Base-by-base conservation (phyloP, 23 tunicate species). In the Ascidia mentula region DNA sequence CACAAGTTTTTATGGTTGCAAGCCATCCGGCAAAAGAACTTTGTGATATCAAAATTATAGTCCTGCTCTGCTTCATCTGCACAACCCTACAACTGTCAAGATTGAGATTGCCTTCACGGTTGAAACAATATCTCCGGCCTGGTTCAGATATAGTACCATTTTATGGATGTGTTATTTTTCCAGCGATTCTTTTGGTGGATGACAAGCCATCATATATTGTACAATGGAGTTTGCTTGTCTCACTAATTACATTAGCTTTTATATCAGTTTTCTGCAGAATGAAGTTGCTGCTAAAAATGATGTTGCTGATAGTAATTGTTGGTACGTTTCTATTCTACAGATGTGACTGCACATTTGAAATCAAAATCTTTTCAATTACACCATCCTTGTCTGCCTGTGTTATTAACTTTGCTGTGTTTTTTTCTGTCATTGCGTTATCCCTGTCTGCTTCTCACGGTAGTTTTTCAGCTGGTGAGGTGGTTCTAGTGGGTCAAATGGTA, bases 391-490 rank as follows among this genome's bases (percentile, higher is more conserved):
- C 32, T 3, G 1, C 30, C 24, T 70, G 8, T 33, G 9, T 70
- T 31, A 42, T 45, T 26, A 45, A 74, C 36, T 30, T 39, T 38
- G 9, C 18, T 34, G 20, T 76, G 40, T 84, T 76, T 40, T 28
- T 60, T 59, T 18, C 39, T 38, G 46, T 78, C 40, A 69, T 85
- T 85, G 28, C 34, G 32, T 36, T 46, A n/a, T 85, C 78, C 32
- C 42, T 85, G 24, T 2, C 70, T 24, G 40, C n/a, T 46, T 78
- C 61, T 34, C 37, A 45, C 6, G 42, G 79, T 15, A 87, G 91
- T 65, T 81, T 87, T 75, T 87, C 91, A 15, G 15, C 65, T 60
- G 91, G 91, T 35, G 91, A 87, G 76, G 36, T 42, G 33, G n/a
- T 87, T 75, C 32, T 84, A 26, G 59, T 81, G 6, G 30, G 80